A percentile compares a stretch with the other conserved stretches of the same genome.
phyloP scores from a whole-genome alignment of 1,140 invertebrate genomes.

The Drosophila burlai region DNA sequence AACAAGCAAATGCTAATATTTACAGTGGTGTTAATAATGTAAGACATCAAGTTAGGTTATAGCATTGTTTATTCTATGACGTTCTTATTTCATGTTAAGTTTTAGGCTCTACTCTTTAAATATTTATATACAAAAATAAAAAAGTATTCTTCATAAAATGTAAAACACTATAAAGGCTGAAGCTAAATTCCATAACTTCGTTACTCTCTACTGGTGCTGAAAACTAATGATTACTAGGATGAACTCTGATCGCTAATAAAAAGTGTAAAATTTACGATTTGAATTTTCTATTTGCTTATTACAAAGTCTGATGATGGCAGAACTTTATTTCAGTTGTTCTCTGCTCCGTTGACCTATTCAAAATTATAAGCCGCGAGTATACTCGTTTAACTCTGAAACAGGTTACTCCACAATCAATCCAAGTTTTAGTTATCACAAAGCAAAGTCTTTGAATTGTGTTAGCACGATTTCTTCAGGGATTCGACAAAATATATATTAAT shows the following conservation, averaged over 20 bases:
- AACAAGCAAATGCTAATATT: not conserved
- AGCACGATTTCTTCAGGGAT: not conserved
- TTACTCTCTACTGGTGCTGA: too few relatives aligned
- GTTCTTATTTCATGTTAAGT: not conserved
- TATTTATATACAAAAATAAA: not conserved
- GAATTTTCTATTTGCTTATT: not conserved
- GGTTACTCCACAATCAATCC: constrained; percentile 14
- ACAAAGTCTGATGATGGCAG: not conserved
- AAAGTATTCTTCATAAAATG: not conserved
- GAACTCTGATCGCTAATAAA: not conserved
- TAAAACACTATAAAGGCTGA: not conserved
- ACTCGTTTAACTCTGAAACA: constrained; percentile 8
- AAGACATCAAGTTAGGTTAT: not conserved
- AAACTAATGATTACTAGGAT: too few relatives aligned
- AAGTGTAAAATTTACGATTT: not conserved
- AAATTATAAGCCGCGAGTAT: not conserved
- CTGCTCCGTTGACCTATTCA: constrained; percentile 5
- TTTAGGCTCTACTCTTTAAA: not conserved
- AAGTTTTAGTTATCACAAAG: constrained; percentile 5
- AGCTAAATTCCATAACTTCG: not conserved
- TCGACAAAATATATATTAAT: not conserved
- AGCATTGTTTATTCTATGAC: not conserved
- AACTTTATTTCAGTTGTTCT: not conserved
- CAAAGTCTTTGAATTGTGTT: constrained; percentile 2
- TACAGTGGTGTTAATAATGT: not conserved